Evolutionary conservation across 2,888 invertebrate species (phyloP).

Genomic region (Leptura quadrifasciata): DNA sequence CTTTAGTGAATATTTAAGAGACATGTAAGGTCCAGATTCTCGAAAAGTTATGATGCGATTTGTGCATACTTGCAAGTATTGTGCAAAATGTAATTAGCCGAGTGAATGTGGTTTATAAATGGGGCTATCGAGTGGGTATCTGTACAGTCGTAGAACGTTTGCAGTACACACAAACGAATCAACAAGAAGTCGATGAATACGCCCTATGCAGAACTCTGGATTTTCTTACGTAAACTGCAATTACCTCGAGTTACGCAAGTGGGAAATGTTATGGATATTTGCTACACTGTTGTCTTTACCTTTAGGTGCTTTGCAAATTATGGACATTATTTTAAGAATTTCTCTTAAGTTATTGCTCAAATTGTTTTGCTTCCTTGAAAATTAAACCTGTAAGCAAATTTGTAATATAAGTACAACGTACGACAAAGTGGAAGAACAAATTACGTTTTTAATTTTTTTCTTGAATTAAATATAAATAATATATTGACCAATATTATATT

Average conservation of each 20-base stretch:
- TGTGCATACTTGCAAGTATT: slow-evolving; percentile 62
- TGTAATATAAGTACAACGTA: not conserved
- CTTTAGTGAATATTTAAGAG: slow-evolving; percentile 45
- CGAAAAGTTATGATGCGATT: slow-evolving; percentile 59
- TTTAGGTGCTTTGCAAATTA: slow-evolving; percentile 30
- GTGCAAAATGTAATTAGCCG: slow-evolving; percentile 65
- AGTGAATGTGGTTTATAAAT: slow-evolving; percentile 67
- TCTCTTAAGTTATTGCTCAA: not conserved
- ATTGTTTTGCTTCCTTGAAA: not conserved
- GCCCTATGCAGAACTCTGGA: slow-evolving; percentile 46
- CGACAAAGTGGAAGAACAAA: not conserved
- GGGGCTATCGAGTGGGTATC: slow-evolving; percentile 65
- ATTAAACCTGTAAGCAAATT: not conserved
- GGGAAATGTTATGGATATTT: slow-evolving; percentile 50
- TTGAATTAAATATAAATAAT: too few relatives aligned
- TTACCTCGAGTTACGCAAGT: slow-evolving; percentile 57
- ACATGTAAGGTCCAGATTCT: slow-evolving; percentile 49
- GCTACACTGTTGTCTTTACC: slow-evolving; percentile 33
- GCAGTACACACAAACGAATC: slow-evolving; percentile 30
- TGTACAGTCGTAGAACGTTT: slow-evolving; percentile 44
- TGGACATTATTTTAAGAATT: slow-evolving; percentile 32
- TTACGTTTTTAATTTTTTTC: too few relatives aligned
- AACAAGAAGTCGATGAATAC: slow-evolving; percentile 15
- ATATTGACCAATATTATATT: too few relatives aligned
- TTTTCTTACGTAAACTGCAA: slow-evolving; percentile 56